Evolutionary conservation across 2,888 invertebrate species (phyloP).

Genomic region (Acleris holmiana): DNA sequence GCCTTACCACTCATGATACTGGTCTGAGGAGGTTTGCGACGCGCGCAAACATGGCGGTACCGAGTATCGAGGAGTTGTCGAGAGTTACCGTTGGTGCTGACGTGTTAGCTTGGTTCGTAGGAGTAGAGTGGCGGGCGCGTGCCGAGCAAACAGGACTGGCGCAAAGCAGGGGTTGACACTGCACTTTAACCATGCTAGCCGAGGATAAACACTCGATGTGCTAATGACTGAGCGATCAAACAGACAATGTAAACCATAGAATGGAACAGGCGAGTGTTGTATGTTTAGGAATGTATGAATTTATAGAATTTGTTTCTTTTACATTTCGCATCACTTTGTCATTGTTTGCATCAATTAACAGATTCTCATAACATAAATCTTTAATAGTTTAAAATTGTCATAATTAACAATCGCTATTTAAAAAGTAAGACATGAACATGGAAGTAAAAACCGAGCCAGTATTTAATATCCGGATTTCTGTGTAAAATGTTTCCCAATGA

Average conservation of each 20-base stretch:
- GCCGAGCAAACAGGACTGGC: slow-evolving; percentile 56
- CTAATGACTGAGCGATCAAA: slow-evolving; percentile 46
- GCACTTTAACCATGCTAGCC: slow-evolving; percentile 42
- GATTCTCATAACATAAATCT: slow-evolving; percentile 57
- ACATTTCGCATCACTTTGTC: slow-evolving; percentile 12
- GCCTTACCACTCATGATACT: slow-evolving; percentile 65
- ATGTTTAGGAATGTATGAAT: slow-evolving; percentile 31
- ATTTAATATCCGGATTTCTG: slow-evolving; percentile 80
- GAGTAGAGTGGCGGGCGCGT: slow-evolving; percentile 57
- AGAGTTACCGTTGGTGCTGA: slow-evolving; percentile 74
- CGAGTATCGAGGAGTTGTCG: slow-evolving; percentile 61
- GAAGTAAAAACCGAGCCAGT: slow-evolving; percentile 79
- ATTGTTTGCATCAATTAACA: slow-evolving; percentile 24
- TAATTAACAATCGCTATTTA: slow-evolving; percentile 46
- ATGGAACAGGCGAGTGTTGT: slow-evolving; percentile 44
- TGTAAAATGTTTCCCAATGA: slow-evolving; percentile 71
- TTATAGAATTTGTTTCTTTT: slow-evolving; percentile 24
- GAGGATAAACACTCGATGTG: slow-evolving; percentile 37
- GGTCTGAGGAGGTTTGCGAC: slow-evolving; percentile 39
- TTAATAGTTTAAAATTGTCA: slow-evolving; percentile 52
- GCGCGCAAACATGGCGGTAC: slow-evolving; percentile 46
- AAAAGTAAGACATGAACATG: slow-evolving; percentile 61
- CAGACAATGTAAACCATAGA: slow-evolving; percentile 46
- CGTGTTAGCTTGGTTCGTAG: slow-evolving; percentile 35
- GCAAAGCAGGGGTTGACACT: slow-evolving; percentile 57